phyloP scores from a whole-genome alignment of 2,113 vertebrate species.

The Hypocryptadius cinnamomeus region DNA sequence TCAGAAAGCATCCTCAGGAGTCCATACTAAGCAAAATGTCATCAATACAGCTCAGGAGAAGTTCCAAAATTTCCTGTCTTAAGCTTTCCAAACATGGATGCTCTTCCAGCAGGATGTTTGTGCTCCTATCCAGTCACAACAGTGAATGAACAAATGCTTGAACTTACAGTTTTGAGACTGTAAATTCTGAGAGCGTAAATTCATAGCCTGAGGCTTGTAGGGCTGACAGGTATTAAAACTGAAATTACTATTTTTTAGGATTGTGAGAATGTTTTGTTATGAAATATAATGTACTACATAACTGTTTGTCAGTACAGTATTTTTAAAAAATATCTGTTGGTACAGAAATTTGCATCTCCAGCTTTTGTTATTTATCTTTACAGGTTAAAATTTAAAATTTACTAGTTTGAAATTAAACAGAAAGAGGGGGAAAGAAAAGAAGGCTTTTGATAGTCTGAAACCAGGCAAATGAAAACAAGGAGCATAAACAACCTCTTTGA shows the following conservation, averaged over 20 bases:
- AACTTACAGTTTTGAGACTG: not conserved
- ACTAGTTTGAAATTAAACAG: not conserved
- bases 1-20: not conserved
- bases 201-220: not conserved
- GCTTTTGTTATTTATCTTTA: not conserved
- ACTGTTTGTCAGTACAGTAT: not conserved
- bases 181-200: not conserved
- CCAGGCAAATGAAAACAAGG: not conserved
- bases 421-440: fast-evolving
- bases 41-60: not conserved
- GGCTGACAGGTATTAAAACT: not conserved
- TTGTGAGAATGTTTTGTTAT: not conserved
- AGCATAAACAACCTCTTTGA: not conserved
- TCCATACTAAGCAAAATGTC: not conserved
- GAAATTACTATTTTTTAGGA: not conserved
- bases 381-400: not conserved
- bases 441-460: not conserved
- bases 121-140: not conserved
- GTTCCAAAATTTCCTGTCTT: not conserved
- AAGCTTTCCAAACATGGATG: not conserved
- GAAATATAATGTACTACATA: not conserved
- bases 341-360: not conserved
- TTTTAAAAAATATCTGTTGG: not conserved
- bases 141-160: not conserved
- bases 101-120: not conserved